Conservation (phyloP, 2,113 vertebrate species). For the Epinephelus lanceolatus region DNA sequence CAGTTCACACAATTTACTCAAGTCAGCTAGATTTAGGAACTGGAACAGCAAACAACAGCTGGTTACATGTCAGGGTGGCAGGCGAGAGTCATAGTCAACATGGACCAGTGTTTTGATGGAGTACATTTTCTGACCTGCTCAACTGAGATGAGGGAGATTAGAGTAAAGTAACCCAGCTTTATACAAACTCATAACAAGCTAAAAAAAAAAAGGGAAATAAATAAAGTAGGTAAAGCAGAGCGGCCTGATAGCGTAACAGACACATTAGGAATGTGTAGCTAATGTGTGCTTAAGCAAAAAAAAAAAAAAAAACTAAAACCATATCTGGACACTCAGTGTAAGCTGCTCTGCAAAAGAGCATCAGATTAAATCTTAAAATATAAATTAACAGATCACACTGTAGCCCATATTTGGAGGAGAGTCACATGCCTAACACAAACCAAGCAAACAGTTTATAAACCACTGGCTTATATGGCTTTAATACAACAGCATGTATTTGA, state of each 20-base stretch:
- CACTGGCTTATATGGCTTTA: background rate
- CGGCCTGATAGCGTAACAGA: background rate
- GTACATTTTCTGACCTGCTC: conserved; percentile 8
- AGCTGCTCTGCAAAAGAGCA: background rate
- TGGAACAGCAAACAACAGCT: conserved; percentile 29
- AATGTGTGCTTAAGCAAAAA: background rate
- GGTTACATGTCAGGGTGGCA: background rate
- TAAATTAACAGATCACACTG: conserved; percentile 12
- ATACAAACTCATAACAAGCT: background rate
- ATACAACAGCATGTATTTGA: background rate
- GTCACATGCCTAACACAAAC: background rate
- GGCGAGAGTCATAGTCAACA: background rate
- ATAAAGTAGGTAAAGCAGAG: background rate
- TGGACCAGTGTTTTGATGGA: background rate
- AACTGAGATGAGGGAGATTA: conserved; percentile 9
- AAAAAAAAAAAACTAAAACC: background rate
- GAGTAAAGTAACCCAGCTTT: conserved; percentile 11
- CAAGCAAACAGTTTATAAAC: background rate
- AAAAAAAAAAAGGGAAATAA: background rate
- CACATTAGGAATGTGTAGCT: background rate
- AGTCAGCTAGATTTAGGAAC: conserved; percentile 5
- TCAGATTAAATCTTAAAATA: conserved; percentile 13
- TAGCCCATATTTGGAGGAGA: background rate
- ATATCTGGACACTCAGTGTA: background rate
- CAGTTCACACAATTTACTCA: conserved; percentile 32